A percentile compares a stretch with the other conserved stretches of the same genome.
Conservation (phyloP, 2,113 vertebrate species). For the Vulpes ferrilata region DNA sequence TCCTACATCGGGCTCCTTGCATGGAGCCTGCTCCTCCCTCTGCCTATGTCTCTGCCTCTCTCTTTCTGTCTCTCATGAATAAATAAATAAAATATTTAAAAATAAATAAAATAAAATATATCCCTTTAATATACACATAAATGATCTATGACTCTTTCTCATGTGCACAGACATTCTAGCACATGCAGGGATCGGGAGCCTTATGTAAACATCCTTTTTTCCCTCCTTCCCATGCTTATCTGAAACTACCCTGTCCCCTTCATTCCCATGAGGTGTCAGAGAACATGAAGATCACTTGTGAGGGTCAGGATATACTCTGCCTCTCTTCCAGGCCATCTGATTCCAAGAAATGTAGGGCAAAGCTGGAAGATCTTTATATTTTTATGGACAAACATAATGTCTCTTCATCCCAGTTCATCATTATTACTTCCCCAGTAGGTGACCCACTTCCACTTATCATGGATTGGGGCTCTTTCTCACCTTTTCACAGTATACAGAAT, state of each 20-base stretch:
- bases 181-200: not conserved
- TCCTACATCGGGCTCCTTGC: too few relatives aligned
- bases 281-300: not conserved
- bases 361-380: not conserved
- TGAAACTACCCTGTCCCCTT: not conserved
- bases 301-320: not conserved
- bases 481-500: not conserved
- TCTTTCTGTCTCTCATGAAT: too few relatives aligned
- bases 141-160: not conserved
- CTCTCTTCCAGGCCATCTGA: not conserved
- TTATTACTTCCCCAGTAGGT: not conserved
- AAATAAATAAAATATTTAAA: too few relatives aligned
- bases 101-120: not conserved
- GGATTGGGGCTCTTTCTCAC: not conserved
- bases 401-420: not conserved
- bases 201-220: not conserved
- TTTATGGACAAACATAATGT: not conserved
- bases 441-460: rapidly evolving
- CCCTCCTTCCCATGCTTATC: not conserved
- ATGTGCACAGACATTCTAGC: too few relatives aligned
- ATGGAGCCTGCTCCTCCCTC: too few relatives aligned
- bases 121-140: not conserved
- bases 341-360: not conserved
- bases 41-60: too few relatives aligned
- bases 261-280: not conserved